Evolutionary conservation across 2,888 invertebrate species (phyloP).

Genomic region (Archaeoteleia sp.): DNA sequence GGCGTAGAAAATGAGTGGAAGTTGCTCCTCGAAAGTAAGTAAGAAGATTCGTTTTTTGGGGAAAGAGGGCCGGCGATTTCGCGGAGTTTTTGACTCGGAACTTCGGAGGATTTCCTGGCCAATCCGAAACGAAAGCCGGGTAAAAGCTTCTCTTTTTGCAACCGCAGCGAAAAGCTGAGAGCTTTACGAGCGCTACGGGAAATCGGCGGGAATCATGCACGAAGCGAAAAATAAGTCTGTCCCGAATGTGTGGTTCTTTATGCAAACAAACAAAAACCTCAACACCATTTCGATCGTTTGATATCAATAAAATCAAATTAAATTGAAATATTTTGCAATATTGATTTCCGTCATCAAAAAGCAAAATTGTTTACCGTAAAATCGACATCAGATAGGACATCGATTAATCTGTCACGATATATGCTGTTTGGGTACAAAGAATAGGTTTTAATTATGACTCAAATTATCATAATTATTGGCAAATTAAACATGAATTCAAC

Average conservation of each 20-base stretch:
- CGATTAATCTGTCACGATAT: too few species aligned
- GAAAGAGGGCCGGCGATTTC: slow-evolving; percentile 30
- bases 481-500: too few species aligned
- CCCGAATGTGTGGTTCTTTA: slow-evolving; percentile 1
- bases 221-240: slow-evolving; percentile 43
- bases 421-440: too few species aligned
- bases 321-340: too few species aligned
- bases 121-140: slow-evolving; percentile 44
- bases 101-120: slow-evolving; percentile 47
- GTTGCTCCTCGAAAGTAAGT: slow-evolving; percentile 42
- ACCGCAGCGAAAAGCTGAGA: slow-evolving; percentile 36
- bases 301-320: background rate
- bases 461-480: too few species aligned
- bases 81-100: slow-evolving; percentile 47
- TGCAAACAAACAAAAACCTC: slow-evolving; percentile 13
- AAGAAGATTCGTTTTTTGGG: slow-evolving; percentile 45
- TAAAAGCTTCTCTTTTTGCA: slow-evolving; percentile 41
- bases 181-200: slow-evolving; percentile 41
- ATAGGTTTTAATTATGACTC: too few species aligned
- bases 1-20: slow-evolving; percentile 45
- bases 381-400: too few species aligned
- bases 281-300: slow-evolving; percentile 26
- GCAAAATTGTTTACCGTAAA: too few species aligned
- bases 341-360: too few species aligned
- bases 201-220: slow-evolving; percentile 49